Conservation (phyloP, 2,888 invertebrate genomes). For the Drosophila histrio region DNA sequence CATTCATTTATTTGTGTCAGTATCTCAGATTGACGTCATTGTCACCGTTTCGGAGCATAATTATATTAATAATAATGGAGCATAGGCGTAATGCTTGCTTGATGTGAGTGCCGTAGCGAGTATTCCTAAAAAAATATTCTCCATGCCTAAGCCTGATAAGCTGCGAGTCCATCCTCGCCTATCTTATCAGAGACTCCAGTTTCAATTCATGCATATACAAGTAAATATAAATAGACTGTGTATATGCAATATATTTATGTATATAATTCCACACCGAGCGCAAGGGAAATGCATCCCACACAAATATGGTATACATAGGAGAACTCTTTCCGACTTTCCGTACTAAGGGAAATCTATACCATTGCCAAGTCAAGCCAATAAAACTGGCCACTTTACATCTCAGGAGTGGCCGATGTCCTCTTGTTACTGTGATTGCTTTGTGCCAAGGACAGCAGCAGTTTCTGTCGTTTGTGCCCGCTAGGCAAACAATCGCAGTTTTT, state of each 20-base stretch:
- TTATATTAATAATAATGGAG: conserved; percentile 3
- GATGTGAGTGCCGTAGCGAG: conserved; percentile 50
- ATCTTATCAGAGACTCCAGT: conserved; percentile 58
- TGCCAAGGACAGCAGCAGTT: conserved; percentile 35
- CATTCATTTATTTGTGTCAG: neutral
- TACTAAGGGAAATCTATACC: conserved; percentile 9
- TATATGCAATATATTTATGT: conserved; percentile 13
- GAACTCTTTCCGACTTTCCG: neutral
- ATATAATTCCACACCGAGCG: conserved; percentile 4
- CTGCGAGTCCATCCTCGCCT: conserved; percentile 9
- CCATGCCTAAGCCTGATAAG: conserved; percentile 43
- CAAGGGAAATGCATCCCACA: conserved; percentile 20
- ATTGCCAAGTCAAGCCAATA: conserved; percentile 16
- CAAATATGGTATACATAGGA: conserved; percentile 5
- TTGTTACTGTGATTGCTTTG: conserved; percentile 34
- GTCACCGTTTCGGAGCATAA: conserved; percentile 31
- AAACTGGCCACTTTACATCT: conserved; percentile 25
- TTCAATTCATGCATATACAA: neutral
- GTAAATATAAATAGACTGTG: conserved; percentile 11
- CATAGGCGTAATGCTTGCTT: conserved; percentile 8
- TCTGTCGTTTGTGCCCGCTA: conserved; percentile 26
- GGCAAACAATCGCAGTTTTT: conserved; percentile 53
- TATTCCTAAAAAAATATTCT: conserved; percentile 35
- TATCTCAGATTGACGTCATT: conserved; percentile 58
- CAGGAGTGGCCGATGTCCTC: conserved; percentile 33